These are phyloP conservation scores for Ceraclea dissimilis DNA, from an alignment of 2,888 invertebrate species.

Conservation along the genomic window DNA sequence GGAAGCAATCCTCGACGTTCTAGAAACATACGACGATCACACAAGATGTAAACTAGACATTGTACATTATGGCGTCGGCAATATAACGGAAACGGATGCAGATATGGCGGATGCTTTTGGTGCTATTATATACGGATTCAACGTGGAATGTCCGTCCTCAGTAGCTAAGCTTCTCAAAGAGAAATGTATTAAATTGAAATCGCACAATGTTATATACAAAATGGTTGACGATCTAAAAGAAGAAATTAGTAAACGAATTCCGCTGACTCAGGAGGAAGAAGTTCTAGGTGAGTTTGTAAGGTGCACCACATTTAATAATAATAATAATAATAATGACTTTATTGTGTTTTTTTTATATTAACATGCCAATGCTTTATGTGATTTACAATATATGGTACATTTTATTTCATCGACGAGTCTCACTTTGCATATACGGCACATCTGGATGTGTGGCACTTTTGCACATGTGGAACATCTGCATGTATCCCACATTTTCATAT, in stretches of 20 bases:
- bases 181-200: conserved; percentile 52
- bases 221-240: conserved; percentile 82
- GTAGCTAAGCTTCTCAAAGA: conserved; percentile 45
- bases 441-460: no score
- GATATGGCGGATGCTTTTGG: conserved; percentile 70
- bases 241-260: conserved; percentile 67
- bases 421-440: no score
- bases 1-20: conserved; percentile 86
- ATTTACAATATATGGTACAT: no score
- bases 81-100: conserved; percentile 74
- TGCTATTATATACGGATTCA: conserved; percentile 84
- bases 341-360: no score
- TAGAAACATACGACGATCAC: conserved; percentile 77
- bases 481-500: no score
- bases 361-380: no score
- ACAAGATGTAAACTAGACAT: conserved; percentile 70
- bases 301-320: no score
- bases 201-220: conserved; percentile 87
- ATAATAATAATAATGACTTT: no score
- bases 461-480: no score
- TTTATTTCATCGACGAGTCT: no score
- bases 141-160: conserved; percentile 54
- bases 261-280: conserved; percentile 66
- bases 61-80: conserved; percentile 86
- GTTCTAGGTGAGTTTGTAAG: conserved; percentile 53